Evolutionary conservation across 2,888 invertebrate species (phyloP).

Genomic region (Drosophila borborema): DNA sequence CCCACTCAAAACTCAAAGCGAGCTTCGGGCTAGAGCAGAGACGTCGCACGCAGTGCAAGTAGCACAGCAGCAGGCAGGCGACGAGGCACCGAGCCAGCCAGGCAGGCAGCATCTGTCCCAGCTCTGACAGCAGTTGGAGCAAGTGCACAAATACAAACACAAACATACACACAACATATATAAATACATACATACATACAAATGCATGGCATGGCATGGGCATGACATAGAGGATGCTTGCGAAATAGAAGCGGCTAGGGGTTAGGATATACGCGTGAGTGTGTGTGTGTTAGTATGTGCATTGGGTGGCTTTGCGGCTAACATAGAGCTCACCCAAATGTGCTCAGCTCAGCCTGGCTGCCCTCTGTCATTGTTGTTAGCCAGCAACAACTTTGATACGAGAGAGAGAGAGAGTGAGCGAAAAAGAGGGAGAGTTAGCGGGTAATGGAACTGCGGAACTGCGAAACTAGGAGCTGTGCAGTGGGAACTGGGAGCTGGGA

Average conservation of each 20-base stretch:
- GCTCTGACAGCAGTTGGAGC: conserved; percentile 48
- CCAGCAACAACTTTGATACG: conserved; percentile 35
- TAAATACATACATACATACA: neutral
- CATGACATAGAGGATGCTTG: neutral
- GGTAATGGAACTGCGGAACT: neutral
- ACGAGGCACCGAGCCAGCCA: neutral
- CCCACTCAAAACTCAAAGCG: conserved; percentile 46
- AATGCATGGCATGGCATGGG: neutral
- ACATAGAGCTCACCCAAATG: conserved; percentile 54
- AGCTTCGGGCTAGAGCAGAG: conserved; percentile 51
- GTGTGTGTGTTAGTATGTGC: conserved; percentile 2
- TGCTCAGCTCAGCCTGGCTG: conserved; percentile 21
- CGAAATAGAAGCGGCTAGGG: conserved; percentile 15
- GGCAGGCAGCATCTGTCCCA: conserved; percentile 51
- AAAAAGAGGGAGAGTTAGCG: too few species aligned
- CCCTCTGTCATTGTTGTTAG: conserved; percentile 31
- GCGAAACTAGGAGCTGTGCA: neutral
- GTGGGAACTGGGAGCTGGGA: neutral
- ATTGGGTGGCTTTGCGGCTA: conserved; percentile 47
- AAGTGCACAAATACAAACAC: conserved; percentile 45
- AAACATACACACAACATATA: conserved; percentile 8
- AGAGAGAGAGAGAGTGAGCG: neutral
- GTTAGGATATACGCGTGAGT: neutral
- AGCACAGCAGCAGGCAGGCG: conserved; percentile 33
- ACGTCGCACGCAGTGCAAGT: conserved; percentile 44